Evolutionary conservation across 2,797 vertebrate species (phyloP).

Genomic region (Crocodylus rhombifer): DNA sequence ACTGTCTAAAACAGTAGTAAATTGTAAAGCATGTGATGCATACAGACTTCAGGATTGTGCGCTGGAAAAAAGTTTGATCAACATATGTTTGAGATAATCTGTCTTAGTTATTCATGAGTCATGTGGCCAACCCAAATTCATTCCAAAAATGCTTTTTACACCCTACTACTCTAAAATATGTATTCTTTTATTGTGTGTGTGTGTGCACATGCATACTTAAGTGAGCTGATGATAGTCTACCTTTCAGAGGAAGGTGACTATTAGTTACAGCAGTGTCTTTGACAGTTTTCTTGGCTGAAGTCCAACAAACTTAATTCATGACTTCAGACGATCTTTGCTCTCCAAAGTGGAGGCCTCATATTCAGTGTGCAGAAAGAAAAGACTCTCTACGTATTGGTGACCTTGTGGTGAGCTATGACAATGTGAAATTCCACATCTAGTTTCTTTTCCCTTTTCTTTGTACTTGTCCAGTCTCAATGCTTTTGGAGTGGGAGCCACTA

Average conservation of each 20-base stretch:
- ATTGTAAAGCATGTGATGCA: background rate
- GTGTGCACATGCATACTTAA: background rate
- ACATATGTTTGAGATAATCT: background rate
- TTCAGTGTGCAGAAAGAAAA: background rate
- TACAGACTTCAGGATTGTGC: background rate
- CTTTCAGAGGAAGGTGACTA: background rate
- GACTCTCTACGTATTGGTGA: background rate
- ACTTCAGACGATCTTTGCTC: background rate
- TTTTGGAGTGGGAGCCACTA: background rate
- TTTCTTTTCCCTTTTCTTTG: background rate
- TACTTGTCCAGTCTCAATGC: background rate
- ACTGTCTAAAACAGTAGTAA: background rate
- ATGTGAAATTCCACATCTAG: background rate
- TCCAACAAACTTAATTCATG: background rate
- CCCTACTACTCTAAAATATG: too few relatives aligned
- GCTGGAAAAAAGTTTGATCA: background rate
- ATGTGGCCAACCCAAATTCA: background rate
- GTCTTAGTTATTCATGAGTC: background rate
- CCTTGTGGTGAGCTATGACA: background rate
- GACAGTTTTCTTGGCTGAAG: background rate
- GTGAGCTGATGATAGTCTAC: background rate
- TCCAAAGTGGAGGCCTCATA: slow-evolving; percentile 7
- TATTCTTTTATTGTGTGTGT: background rate
- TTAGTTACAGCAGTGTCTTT: background rate
- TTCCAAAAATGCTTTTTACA: background rate